These are phyloP conservation scores for Recurvirostra avosetta DNA, from an alignment of 2,113 vertebrate genomes.

Conservation along the genomic window DNA sequence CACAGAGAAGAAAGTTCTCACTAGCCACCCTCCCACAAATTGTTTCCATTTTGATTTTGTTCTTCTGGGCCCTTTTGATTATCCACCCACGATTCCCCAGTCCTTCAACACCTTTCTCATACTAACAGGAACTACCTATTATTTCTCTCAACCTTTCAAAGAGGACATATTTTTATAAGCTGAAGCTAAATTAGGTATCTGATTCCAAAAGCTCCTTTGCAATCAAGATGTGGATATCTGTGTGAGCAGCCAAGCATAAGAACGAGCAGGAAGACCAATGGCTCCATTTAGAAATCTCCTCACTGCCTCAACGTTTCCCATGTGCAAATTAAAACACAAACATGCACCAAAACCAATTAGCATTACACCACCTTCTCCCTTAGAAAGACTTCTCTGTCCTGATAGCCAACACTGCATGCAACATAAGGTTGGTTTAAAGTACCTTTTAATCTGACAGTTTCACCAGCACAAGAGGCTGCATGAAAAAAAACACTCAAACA, in stretches of 20 bases:
- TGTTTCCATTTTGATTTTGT: not conserved
- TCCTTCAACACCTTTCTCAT: not conserved
- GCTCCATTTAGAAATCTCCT: not conserved
- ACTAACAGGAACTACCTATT: not conserved
- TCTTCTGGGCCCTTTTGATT: not conserved
- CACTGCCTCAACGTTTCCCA: not conserved
- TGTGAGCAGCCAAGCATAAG: not conserved
- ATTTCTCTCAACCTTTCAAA: not conserved
- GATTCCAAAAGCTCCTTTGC: not conserved
- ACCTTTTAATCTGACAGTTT: not conserved
- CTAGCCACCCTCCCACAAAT: not conserved
- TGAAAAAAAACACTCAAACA: not conserved
- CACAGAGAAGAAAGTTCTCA: not conserved
- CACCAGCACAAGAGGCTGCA: not conserved
- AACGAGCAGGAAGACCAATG: not conserved
- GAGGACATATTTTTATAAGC: not conserved
- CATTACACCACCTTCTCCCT: not conserved
- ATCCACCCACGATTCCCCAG: not conserved
- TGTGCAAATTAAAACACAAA: not conserved
- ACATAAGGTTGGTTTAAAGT: not conserved
- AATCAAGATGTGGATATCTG: not conserved
- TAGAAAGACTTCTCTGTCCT: not conserved
- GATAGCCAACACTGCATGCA: not conserved
- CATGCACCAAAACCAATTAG: not conserved
- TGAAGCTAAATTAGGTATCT: not conserved